Evolutionary conservation across 2,888 invertebrate species (phyloP).

Genomic region (Athetis lepigone): DNA sequence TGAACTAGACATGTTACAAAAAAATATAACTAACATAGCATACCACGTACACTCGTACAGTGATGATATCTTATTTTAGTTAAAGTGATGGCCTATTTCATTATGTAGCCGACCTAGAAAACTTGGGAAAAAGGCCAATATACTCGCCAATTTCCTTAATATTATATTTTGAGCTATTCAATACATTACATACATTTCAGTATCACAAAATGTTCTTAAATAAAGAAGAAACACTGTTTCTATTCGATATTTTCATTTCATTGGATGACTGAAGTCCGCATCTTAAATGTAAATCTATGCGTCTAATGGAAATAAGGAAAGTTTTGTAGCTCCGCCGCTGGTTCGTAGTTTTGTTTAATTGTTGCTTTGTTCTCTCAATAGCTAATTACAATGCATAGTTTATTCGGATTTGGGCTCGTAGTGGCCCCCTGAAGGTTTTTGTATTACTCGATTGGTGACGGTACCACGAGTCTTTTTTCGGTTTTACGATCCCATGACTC

Average conservation of each 20-base stretch:
- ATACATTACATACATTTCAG: conserved; percentile 9
- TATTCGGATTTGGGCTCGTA: background rate
- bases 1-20: background rate
- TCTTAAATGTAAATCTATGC: conserved; percentile 25
- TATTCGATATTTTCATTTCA: conserved; percentile 32
- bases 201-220: conserved; percentile 17
- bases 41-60: background rate
- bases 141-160: conserved; percentile 18
- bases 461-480: background rate
- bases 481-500: background rate
- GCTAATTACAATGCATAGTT: conserved; percentile 2
- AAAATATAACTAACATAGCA: background rate
- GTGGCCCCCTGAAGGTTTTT: background rate
- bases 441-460: background rate
- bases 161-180: conserved; percentile 26
- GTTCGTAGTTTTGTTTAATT: background rate
- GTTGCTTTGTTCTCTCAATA: background rate
- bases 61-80: conserved; percentile 19
- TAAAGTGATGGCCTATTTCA: conserved; percentile 23
- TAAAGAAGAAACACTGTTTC: conserved; percentile 14
- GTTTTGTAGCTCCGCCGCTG: background rate
- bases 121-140: conserved; percentile 35
- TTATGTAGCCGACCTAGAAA: conserved; percentile 39
- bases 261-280: conserved; percentile 9
- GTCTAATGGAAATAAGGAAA: conserved; percentile 30